phyloP scores from a whole-genome alignment of 2,888 invertebrate genomes.

The Drosophila putrida region DNA sequence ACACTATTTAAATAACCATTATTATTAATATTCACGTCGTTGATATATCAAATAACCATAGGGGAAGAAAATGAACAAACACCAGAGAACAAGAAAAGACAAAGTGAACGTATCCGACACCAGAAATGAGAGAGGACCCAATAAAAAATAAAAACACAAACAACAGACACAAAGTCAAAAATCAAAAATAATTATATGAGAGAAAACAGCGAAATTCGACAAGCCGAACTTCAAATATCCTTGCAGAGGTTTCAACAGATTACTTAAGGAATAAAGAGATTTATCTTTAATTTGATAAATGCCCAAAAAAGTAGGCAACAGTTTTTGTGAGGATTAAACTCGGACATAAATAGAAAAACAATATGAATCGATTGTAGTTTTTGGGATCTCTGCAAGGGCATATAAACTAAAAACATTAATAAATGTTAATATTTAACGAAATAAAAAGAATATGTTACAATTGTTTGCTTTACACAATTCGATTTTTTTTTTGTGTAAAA shows the following conservation, averaged over 20 bases:
- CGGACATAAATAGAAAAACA: not conserved
- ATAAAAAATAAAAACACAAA: constrained; percentile 11
- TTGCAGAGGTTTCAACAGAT: constrained; percentile 23
- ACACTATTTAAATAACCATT: constrained; percentile 1
- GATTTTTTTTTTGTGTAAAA: constrained; percentile 53
- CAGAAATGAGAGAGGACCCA: constrained; percentile 7
- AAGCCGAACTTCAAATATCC: constrained; percentile 24
- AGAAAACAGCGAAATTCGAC: constrained; percentile 20
- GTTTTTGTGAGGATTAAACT: not conserved
- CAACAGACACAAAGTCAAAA: constrained; percentile 19
- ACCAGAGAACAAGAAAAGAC: constrained; percentile 16
- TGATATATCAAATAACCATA: constrained; percentile 32
- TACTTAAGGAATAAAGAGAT: not conserved
- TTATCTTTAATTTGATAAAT: not conserved
- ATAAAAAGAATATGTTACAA: constrained; percentile 72
- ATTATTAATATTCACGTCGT: constrained; percentile 22
- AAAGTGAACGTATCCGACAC: constrained; percentile 46
- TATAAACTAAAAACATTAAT: constrained; percentile 25
- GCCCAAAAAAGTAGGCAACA: not conserved
- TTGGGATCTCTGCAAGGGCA: constrained; percentile 15
- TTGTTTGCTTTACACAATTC: constrained; percentile 58
- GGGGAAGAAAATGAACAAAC: constrained; percentile 18
- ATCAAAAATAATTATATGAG: constrained; percentile 13
- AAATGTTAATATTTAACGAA: constrained; percentile 48
- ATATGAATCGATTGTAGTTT: not conserved